Conservation (phyloP, 2,888 invertebrate genomes). For the Stenoptilia bipunctidactyla region DNA sequence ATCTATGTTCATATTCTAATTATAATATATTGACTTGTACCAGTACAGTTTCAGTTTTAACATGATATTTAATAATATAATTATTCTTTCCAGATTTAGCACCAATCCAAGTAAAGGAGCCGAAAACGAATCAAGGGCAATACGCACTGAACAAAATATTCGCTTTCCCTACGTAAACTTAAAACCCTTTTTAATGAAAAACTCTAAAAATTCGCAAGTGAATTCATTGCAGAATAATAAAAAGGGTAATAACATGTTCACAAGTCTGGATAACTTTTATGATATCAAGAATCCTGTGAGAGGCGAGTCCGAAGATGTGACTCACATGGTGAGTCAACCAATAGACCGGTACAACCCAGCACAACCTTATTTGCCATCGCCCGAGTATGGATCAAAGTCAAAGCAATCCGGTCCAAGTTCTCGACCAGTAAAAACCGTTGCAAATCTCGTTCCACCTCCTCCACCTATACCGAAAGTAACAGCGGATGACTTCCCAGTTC, state of each 20-base stretch:
- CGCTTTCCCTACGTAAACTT: slow-evolving; percentile 57
- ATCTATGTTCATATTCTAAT: slow-evolving; percentile 5
- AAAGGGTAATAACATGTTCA: slow-evolving; percentile 42
- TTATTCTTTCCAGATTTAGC: slow-evolving; percentile 49
- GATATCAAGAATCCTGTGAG: slow-evolving; percentile 46
- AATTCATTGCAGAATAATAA: slow-evolving; percentile 31
- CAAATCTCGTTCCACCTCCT: slow-evolving; percentile 47
- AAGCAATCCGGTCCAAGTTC: slow-evolving; percentile 31
- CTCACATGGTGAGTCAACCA: slow-evolving; percentile 24
- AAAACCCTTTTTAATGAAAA: slow-evolving; percentile 57
- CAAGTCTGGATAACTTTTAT: slow-evolving; percentile 43
- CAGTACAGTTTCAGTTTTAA: slow-evolving; percentile 12
- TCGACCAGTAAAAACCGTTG: slow-evolving; percentile 29
- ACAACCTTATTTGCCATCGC: slow-evolving; percentile 52
- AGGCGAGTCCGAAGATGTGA: slow-evolving; percentile 53
- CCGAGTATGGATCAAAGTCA: slow-evolving; percentile 39
- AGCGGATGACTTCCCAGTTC: slow-evolving; percentile 41
- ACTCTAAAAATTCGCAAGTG: slow-evolving; percentile 26
- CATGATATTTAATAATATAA: no score
- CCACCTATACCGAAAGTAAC: slow-evolving; percentile 35
- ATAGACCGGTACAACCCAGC: slow-evolving; percentile 65
- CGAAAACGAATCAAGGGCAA: slow-evolving; percentile 61
- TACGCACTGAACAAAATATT: slow-evolving; percentile 48
- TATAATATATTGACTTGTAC: slow-evolving; percentile 4
- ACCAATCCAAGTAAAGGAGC: slow-evolving; percentile 47